A percentile compares a stretch with the other conserved stretches of the same genome.
These are phyloP conservation scores for Gobionotothen gibberifrons DNA, from an alignment of 2,797 vertebrate species.

Conservation along the genomic window DNA sequence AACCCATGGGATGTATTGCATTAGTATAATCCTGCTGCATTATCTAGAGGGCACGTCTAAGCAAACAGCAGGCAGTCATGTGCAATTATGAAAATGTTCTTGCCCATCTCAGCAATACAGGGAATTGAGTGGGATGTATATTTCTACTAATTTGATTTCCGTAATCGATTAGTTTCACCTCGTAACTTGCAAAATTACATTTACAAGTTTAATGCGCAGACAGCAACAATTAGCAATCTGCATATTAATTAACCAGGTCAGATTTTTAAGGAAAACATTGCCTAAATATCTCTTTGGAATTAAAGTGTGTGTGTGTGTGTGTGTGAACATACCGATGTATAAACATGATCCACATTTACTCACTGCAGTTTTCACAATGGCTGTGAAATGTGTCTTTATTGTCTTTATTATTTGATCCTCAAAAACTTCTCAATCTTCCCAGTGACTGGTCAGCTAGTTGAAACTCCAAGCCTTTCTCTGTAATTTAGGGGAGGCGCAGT, in stretches of 20 bases:
- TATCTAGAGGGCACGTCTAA: constrained; percentile 46
- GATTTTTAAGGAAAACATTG: constrained; percentile 16
- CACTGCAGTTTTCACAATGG: not conserved
- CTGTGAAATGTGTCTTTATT: not conserved
- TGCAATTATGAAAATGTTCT: constrained; percentile 58
- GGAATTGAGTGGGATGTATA: constrained; percentile 48
- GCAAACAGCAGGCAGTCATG: constrained; percentile 39
- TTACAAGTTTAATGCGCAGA: constrained; percentile 25
- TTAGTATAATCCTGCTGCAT: constrained; percentile 38
- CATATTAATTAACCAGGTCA: constrained; percentile 29
- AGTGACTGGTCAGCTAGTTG: not conserved
- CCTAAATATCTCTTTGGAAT: not conserved
- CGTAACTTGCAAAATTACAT: constrained; percentile 20
- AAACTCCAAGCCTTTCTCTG: no score
- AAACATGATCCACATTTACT: not conserved
- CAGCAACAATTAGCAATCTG: constrained; percentile 28
- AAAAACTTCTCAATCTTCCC: not conserved
- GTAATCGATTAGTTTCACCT: constrained; percentile 59
- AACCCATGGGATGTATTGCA: constrained; percentile 38
- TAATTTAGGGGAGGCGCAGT: no score
- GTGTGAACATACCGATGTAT: not conserved
- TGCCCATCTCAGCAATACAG: constrained; percentile 51
- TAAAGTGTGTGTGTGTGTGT: constrained; percentile 1
- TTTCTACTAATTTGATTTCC: constrained; percentile 56
- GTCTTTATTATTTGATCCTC: not conserved